Base-by-base conservation (phyloP, 2,888 invertebrate genomes). In the Nyleta sp. region DNA sequence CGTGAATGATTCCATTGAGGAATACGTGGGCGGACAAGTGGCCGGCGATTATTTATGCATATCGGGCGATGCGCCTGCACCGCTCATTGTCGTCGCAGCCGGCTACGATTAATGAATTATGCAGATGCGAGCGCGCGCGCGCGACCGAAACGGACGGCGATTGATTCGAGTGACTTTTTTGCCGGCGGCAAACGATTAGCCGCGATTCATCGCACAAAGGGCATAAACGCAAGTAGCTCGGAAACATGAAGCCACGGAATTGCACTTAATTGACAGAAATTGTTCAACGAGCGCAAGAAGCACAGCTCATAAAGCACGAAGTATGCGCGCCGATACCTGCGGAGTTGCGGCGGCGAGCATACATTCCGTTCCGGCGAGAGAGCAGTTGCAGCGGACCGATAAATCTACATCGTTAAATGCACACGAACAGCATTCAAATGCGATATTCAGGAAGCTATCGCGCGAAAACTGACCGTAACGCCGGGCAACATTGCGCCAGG, bases 1-100 rank as follows among this genome's bases (percentile, higher is more conserved):
- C 83, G 84, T 87, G 85, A 87, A 87, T 86, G 86, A 87, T 83
- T 84, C 86, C 84, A 87, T 87, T 86, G 80, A 87, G 83, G 59
- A 77, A 74, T 80, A 76, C 76, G 75, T 76, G 64, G 75, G 70
- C 62, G 76, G 76, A 76, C 76, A 71, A 76, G 76, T 76, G 74
- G 74, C 52, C 68, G 68, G 50, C 67, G 73, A 71, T 74, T 81
- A 81, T 77, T 76, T 77, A 78, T 80, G 80, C 79, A 74, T 80
- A 82, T 81, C 77, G 72, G 74, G 65, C 80, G 68, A 77, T 79
- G 81, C 62, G 67, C 62, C n/a, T 18, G 78, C 70, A 62, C 35
- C 65, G 76, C 33, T 33, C 42, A 31, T 57, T 71, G 65, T 71
- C 59, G 65, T 59, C 60, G 15, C 28, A 55, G 7, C 40, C 40